phyloP scores from a whole-genome alignment of 2,888 invertebrate species.

The Stictocephala bisonia region DNA sequence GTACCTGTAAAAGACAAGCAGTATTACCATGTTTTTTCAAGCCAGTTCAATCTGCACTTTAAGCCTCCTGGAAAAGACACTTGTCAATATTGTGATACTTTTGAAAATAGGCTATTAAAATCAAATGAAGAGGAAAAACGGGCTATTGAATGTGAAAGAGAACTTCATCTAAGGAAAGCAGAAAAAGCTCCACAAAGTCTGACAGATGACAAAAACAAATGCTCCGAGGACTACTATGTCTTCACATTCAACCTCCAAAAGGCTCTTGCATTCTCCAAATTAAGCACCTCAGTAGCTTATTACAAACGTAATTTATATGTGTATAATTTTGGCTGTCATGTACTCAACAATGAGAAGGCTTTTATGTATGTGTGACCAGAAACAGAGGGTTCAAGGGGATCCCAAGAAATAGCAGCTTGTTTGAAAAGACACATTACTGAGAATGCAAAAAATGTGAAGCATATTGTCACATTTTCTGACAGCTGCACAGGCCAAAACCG shows the following conservation, averaged over 20 bases:
- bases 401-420: slow-evolving; percentile 38
- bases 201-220: not conserved
- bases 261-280: slow-evolving; percentile 39
- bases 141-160: slow-evolving; percentile 19
- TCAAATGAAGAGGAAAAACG: slow-evolving; percentile 14
- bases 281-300: no score
- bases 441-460: not conserved
- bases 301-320: slow-evolving; percentile 60
- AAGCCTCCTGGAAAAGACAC: slow-evolving; percentile 31
- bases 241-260: slow-evolving; percentile 44
- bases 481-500: slow-evolving; percentile 40
- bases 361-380: slow-evolving; percentile 61
- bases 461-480: slow-evolving; percentile 31
- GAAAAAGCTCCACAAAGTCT: slow-evolving; percentile 22
- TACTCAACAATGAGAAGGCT: slow-evolving; percentile 57
- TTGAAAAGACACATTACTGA: slow-evolving; percentile 32
- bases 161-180: slow-evolving; percentile 37
- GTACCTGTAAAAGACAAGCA: slow-evolving; percentile 1
- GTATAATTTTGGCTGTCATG: slow-evolving; percentile 58
- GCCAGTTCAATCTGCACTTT: slow-evolving; percentile 30
- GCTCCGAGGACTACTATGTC: slow-evolving; percentile 35
- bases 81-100: not conserved
- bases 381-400: slow-evolving; percentile 50
- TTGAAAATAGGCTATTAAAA: not conserved
- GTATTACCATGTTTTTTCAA: slow-evolving; percentile 32